These are phyloP conservation scores for Hozukius guyotensis DNA, from an alignment of 2,797 vertebrate genomes.

Conservation along the genomic window DNA sequence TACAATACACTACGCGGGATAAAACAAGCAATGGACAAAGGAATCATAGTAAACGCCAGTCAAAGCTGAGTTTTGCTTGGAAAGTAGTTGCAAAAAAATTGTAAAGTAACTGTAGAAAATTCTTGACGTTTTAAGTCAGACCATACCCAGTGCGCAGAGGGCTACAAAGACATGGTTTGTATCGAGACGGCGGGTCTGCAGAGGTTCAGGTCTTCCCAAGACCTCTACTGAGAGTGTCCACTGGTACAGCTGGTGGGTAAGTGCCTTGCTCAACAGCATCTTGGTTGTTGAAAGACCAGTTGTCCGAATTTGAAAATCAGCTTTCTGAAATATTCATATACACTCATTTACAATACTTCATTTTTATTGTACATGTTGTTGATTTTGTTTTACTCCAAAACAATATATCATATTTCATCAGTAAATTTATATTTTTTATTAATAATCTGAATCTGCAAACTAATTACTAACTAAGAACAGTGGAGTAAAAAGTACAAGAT, in stretches of 20 bases:
- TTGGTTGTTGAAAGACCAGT: not conserved
- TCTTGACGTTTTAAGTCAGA: not conserved
- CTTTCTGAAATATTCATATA: not conserved
- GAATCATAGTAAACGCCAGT: not conserved
- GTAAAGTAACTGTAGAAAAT: not conserved
- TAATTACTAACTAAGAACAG: too few relatives aligned
- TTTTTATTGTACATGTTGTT: not conserved
- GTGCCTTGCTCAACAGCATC: conserved; percentile 15
- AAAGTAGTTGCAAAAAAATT: not conserved
- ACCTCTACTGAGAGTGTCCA: not conserved
- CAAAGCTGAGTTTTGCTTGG: not conserved
- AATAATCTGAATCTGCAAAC: too few relatives aligned
- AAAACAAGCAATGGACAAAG: not conserved
- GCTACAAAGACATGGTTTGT: not conserved
- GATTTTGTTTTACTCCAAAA: not conserved
- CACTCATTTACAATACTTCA: not conserved
- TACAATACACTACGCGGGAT: not conserved
- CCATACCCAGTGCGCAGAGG: not conserved
- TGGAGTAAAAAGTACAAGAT: too few relatives aligned
- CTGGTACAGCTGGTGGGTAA: not conserved
- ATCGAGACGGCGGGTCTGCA: not conserved
- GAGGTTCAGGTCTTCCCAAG: not conserved
- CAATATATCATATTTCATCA: too few relatives aligned
- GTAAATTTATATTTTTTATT: too few relatives aligned
- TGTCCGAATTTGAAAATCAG: not conserved